phyloP scores from a whole-genome alignment of 2,888 invertebrate species.

The Leptinotarsa tumamoca region DNA sequence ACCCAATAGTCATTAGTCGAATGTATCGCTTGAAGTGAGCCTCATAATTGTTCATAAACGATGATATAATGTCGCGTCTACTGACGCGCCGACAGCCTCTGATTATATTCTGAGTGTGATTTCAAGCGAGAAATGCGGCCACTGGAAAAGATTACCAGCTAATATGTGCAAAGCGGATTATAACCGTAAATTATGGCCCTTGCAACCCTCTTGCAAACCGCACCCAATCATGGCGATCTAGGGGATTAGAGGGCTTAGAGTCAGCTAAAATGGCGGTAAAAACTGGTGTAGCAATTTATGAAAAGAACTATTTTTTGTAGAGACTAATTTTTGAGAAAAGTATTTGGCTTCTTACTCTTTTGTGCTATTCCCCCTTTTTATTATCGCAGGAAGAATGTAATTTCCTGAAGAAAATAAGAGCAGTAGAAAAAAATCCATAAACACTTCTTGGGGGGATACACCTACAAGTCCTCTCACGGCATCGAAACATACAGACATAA shows the following conservation, averaged over 20 bases:
- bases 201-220: constrained; percentile 40
- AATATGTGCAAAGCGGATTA: constrained; percentile 62
- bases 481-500: no score
- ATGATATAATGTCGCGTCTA: constrained; percentile 12
- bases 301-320: no score
- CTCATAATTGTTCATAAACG: constrained; percentile 11
- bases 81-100: constrained; percentile 4
- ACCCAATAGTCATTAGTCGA: background rate
- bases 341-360: no score
- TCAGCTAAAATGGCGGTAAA: constrained; percentile 14
- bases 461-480: no score
- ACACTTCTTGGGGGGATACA: no score
- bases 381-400: no score
- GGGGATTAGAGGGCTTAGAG: constrained; percentile 6
- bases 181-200: constrained; percentile 53
- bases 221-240: constrained; percentile 12
- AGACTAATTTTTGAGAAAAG: no score
- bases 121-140: constrained; percentile 58
- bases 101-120: constrained; percentile 55
- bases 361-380: no score
- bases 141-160: constrained; percentile 60
- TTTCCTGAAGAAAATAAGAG: no score
- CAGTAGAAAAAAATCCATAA: no score
- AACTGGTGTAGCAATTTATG: background rate
- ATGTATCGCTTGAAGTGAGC: background rate